phyloP scores from a whole-genome alignment of 2,888 invertebrate genomes.

The Morinoia aosen region DNA sequence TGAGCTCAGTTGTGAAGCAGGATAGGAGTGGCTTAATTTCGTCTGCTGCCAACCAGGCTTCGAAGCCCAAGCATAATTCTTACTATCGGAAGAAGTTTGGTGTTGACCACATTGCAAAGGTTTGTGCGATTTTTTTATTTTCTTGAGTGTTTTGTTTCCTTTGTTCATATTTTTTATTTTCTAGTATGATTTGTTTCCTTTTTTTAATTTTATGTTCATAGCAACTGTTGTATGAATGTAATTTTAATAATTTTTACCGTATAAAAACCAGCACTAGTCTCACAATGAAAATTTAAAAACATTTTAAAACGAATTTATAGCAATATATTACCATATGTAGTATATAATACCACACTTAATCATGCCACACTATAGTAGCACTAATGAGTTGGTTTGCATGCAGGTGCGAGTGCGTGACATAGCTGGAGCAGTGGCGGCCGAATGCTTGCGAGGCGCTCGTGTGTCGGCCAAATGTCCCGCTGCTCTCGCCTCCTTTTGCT shows the following conservation, averaged over 20 bases:
- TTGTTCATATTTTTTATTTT: neutral
- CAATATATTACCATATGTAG: no score
- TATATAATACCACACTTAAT: no score
- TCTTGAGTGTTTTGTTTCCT: neutral
- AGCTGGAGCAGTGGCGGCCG: neutral
- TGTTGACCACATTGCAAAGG: neutral
- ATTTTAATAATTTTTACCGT: neutral
- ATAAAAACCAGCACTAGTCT: no score
- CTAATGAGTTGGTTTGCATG: neutral
- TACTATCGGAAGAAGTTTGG: neutral
- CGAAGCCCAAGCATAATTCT: neutral
- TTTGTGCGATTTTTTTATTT: neutral
- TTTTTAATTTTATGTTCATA: neutral
- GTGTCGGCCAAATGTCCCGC: constrained; percentile 12
- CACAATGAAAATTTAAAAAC: no score
- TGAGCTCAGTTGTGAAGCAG: neutral
- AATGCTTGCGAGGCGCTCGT: neutral
- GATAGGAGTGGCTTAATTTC: neutral
- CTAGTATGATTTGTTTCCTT: neutral
- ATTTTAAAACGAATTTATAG: no score
- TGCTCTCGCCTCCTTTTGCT: neutral
- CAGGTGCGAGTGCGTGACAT: neutral
- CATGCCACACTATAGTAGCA: no score
- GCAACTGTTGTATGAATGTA: neutral
- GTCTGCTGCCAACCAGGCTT: neutral